Evolutionary conservation across 1,140 invertebrate species (phyloP).

Genomic region (Cyphomyrmex costatus): DNA sequence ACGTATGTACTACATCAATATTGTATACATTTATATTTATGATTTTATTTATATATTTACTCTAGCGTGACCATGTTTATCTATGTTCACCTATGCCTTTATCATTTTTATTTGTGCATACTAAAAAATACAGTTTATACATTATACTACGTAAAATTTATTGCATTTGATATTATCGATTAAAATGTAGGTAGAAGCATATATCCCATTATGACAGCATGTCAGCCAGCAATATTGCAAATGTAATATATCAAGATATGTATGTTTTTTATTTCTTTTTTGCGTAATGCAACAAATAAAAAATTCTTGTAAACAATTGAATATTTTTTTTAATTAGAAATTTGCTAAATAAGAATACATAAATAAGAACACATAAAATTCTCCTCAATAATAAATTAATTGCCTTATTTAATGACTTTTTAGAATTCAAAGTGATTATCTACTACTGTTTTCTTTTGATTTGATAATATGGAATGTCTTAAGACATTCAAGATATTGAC

Average conservation of each 20-base stretch:
- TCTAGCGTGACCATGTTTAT: background rate
- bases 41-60: background rate
- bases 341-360: background rate
- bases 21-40: slow-evolving; percentile 4
- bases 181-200: slow-evolving; percentile 3
- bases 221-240: background rate
- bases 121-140: slow-evolving; percentile 1
- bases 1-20: background rate
- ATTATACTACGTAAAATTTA: background rate
- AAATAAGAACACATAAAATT: background rate
- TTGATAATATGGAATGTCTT: background rate
- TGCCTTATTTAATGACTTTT: background rate
- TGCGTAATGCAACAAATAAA: background rate
- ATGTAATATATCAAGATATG: background rate
- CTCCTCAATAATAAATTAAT: background rate
- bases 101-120: background rate
- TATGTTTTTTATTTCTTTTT: background rate
- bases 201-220: background rate
- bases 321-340: background rate
- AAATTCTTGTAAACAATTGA: slow-evolving; percentile 10
- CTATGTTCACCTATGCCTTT: slow-evolving; percentile 5
- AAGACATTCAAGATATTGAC: slow-evolving; percentile 16
- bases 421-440: background rate
- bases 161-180: slow-evolving; percentile 6
- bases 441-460: slow-evolving; percentile 5